Percentiles rank a stretch among this genome's conserved stretches.
These are phyloP conservation scores for Arothron firmamentum DNA, from an alignment of 2,113 vertebrate species.

Conservation along the genomic window DNA sequence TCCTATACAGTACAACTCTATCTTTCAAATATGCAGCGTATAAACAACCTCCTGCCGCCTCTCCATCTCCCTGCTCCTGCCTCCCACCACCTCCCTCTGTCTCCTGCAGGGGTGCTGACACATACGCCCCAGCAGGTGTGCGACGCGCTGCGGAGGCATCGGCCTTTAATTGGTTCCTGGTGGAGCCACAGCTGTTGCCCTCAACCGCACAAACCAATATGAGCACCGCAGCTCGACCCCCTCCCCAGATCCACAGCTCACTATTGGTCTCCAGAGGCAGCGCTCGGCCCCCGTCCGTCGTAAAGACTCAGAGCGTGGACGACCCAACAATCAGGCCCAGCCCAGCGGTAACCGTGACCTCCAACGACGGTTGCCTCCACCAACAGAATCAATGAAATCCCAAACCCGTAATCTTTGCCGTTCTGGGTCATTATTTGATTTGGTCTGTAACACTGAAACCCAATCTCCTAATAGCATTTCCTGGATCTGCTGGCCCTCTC, in stretches of 20 bases:
- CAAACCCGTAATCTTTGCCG: constrained; percentile 15
- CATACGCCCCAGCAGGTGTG: constrained; percentile 74
- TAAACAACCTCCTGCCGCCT: constrained; percentile 11
- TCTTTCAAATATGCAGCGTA: constrained; percentile 26
- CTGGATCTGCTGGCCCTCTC: constrained; percentile 17
- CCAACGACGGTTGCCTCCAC: not conserved
- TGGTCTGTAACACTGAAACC: constrained; percentile 28
- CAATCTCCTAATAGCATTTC: constrained; percentile 27
- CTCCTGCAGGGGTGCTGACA: constrained; percentile 61
- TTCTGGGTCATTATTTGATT: constrained; percentile 19
- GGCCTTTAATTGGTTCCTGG: constrained; percentile 71
- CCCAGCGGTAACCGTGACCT: constrained; percentile 1
- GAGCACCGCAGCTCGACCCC: constrained; percentile 45
- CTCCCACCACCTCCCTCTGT: constrained; percentile 34
- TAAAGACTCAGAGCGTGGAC: constrained; percentile 32
- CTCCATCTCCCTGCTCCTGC: constrained; percentile 11
- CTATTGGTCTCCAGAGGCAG: constrained; percentile 62
- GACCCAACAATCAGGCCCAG: constrained; percentile 26
- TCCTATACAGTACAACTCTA: constrained; percentile 28
- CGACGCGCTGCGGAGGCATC: constrained; percentile 44
- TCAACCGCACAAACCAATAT: constrained; percentile 50
- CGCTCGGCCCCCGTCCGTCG: constrained; percentile 38
- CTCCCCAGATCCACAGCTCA: constrained; percentile 47
- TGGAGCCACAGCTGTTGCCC: constrained; percentile 75
- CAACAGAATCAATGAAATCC: constrained; percentile 1